Conservation (phyloP, 37 sponge, comb jelly and placozoan genomes). For the Ephydatia muelleri region DNA sequence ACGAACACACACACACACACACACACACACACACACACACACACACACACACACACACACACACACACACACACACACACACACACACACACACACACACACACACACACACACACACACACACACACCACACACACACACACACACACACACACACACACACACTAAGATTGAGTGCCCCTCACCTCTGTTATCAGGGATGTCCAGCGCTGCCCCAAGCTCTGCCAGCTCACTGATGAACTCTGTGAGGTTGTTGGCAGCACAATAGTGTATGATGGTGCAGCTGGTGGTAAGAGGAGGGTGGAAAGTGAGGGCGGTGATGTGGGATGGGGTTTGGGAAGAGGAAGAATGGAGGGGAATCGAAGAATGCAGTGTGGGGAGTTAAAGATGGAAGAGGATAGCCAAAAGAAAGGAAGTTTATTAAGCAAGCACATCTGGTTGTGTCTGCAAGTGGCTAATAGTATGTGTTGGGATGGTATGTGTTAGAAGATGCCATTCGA, state of each 20-base stretch:
- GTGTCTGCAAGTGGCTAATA: too few species aligned
- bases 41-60: conserved; percentile 1
- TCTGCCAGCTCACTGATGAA: conserved; percentile 79
- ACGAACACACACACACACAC: too few species aligned
- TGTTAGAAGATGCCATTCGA: too few species aligned
- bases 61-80: neutral
- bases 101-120: too few species aligned
- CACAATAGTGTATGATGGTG: conserved; percentile 84
- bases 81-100: neutral
- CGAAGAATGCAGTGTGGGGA: neutral
- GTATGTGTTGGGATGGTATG: too few species aligned
- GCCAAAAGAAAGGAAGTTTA: neutral
- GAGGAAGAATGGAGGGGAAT: too few species aligned
- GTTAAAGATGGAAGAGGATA: neutral
- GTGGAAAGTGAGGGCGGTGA: neutral
- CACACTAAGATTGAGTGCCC: too few species aligned
- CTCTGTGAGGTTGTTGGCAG: conserved; percentile 69
- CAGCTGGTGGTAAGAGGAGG: conserved; percentile 31
- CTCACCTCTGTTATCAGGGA: conserved; percentile 66
- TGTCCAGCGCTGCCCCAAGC: conserved; percentile 63
- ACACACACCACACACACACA: too few species aligned
- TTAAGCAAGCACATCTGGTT: too few species aligned
- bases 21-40: neutral
- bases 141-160: too few species aligned
- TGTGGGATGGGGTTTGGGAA: neutral